Percentiles rank a stretch among this genome's conserved stretches.
phyloP scores from a whole-genome alignment of 2,888 invertebrate species.

The Agapostemon virescens region DNA sequence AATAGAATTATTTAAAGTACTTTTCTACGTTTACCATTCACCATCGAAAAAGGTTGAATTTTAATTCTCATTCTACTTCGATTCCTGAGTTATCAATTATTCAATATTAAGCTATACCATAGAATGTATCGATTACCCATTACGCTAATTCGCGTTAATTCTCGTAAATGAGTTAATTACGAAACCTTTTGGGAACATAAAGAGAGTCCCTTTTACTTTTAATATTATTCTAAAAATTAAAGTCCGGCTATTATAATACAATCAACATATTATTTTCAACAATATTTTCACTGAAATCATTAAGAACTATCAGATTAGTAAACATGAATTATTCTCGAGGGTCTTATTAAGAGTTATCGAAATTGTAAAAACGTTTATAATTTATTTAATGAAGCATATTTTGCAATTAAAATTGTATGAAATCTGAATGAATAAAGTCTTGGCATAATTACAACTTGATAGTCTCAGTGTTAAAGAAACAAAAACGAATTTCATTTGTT shows the following conservation, averaged over 20 bases:
- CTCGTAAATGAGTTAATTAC: slow-evolving; percentile 1
- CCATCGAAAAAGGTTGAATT: not conserved
- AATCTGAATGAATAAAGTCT: no score
- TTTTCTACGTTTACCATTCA: no score
- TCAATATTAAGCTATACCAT: not conserved
- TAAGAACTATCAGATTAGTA: no score
- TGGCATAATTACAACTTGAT: no score
- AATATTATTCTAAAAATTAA: not conserved
- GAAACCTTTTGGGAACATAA: not conserved
- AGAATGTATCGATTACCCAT: not conserved
- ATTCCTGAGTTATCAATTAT: not conserved
- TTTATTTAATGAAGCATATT: no score
- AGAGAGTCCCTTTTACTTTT: not conserved
- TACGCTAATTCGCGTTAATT: not conserved
- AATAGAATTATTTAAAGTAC: not conserved
- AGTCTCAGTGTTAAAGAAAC: no score
- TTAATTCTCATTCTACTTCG: not conserved
- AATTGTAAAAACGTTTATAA: no score
- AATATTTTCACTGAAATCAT: no score
- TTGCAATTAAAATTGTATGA: no score
- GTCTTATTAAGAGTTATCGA: no score
- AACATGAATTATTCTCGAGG: no score
- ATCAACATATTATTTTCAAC: not conserved
- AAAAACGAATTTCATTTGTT: not conserved
- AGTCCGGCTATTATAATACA: not conserved